Base-by-base conservation (phyloP, 2,113 vertebrate genomes). In the Passer montanus region DNA sequence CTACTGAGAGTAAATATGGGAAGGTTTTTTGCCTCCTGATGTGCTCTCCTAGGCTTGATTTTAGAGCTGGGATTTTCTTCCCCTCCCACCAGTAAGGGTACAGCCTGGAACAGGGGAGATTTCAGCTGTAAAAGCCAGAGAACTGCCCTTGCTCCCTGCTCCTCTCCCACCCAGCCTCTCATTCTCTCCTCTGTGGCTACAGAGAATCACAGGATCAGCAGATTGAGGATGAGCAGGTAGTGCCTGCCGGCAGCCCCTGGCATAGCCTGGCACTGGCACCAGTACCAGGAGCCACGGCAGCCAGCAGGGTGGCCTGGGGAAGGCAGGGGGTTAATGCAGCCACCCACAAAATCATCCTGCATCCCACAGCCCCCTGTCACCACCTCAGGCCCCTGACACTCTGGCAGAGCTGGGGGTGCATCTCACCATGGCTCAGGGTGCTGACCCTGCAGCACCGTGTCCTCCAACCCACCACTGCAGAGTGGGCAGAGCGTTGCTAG, bases 1-100 rank as follows among this genome's bases (percentile, higher is more conserved):
- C 98, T 98, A 93, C 98, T 41, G 97, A 98, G 98, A 98, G 97
- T 98, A 98, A 98, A 98, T 98, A 98, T 87, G 84, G 96, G 97
- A 85, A 97, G 97, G 96, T 95, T 98, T 98, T 96, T 96, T 94
- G 94, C 92, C 77, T 67, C 59, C 89, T 93, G 60, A 95, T 81
- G 58, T 72, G 86, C 86, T 92, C 94, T 96, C 95, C 70, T 84
- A 70, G 41, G 17, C 67, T 50, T 68, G 72, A 89, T 92, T 63
- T 95, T 96, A 92, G 75, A 91, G 90, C 17, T 72, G 85, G 20
- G 23, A 26, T 19, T 20, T 44, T 67, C 55, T 72, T 39, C 20
- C n/a, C 70, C 49, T 89, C 81, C 69, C 37, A 63, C 60, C 83
- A 75, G 60, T 55, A 84, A 83, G 90, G 24, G 56, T 77, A 8